phyloP scores from a whole-genome alignment of 2,113 vertebrate species.

The Marmota flaviventris region DNA sequence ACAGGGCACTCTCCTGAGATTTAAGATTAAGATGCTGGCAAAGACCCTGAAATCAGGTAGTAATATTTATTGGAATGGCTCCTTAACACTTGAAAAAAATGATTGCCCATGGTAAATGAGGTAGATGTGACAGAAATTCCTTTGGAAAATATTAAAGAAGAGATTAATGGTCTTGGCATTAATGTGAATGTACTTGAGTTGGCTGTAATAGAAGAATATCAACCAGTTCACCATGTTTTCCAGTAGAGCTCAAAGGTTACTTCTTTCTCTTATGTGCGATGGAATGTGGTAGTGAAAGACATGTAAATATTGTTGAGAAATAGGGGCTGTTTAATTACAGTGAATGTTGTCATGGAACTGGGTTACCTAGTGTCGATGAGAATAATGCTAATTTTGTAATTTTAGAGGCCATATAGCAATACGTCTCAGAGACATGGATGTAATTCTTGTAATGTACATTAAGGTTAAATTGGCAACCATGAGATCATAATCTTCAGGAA shows the following conservation, averaged over 20 bases:
- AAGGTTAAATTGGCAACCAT: not conserved
- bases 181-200: not conserved
- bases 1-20: not conserved
- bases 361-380: not conserved
- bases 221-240: not conserved
- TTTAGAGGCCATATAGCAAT: not conserved
- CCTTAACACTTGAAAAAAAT: conserved; percentile 19
- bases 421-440: not conserved
- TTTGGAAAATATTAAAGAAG: conserved; percentile 17
- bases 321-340: not conserved
- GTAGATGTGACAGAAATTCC: not conserved
- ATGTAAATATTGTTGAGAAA: not conserved
- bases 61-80: not conserved
- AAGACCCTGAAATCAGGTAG: not conserved
- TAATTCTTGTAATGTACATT: not conserved
- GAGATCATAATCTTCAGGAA: not conserved
- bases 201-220: not conserved
- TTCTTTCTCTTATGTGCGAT: not conserved
- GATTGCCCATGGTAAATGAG: not conserved
- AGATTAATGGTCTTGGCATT: not conserved
- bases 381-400: not conserved
- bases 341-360: not conserved
- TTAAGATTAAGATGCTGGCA: not conserved
- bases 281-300: not conserved
- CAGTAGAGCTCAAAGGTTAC: not conserved